Evolutionary conservation across 2,888 invertebrate genomes (phyloP).

Genomic region (Drosophila quinaria): DNA sequence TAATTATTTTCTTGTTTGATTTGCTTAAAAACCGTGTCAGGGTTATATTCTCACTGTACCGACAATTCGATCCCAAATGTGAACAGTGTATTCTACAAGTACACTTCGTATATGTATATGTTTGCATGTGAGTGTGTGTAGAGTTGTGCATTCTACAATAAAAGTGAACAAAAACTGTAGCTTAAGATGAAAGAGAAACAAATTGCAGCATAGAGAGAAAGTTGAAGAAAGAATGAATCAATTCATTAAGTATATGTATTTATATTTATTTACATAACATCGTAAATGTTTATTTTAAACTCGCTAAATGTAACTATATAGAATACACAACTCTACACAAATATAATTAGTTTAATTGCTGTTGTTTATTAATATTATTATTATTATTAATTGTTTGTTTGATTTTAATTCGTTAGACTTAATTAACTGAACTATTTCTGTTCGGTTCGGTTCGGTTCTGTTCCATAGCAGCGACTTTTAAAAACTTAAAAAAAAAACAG

Average conservation of each 20-base stretch:
- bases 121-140: slow-evolving; percentile 1
- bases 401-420: slow-evolving; percentile 24
- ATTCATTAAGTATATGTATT: not conserved
- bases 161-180: not conserved
- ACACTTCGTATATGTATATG: slow-evolving; percentile 31
- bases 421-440: slow-evolving; percentile 26
- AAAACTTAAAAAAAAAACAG: slow-evolving; percentile 13
- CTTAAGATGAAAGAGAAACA: slow-evolving; percentile 1
- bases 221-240: not conserved
- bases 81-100: slow-evolving; percentile 29
- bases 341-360: slow-evolving; percentile 18
- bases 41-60: slow-evolving; percentile 26
- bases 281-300: slow-evolving; percentile 15
- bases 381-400: slow-evolving; percentile 16
- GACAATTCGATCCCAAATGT: slow-evolving; percentile 38
- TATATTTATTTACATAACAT: slow-evolving; percentile 38
- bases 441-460: slow-evolving; percentile 35
- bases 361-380: slow-evolving; percentile 26
- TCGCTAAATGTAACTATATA: slow-evolving; percentile 26
- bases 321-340: slow-evolving; percentile 57
- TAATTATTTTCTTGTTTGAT: slow-evolving; percentile 34
- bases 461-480: slow-evolving; percentile 39
- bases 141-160: slow-evolving; percentile 37
- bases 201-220: not conserved
- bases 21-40: slow-evolving; percentile 45